A percentile compares a stretch with the other conserved stretches of the same genome.
These are phyloP conservation scores for Palaemon carinicauda DNA, from an alignment of 1,140 invertebrate genomes.

Conservation along the genomic window DNA sequence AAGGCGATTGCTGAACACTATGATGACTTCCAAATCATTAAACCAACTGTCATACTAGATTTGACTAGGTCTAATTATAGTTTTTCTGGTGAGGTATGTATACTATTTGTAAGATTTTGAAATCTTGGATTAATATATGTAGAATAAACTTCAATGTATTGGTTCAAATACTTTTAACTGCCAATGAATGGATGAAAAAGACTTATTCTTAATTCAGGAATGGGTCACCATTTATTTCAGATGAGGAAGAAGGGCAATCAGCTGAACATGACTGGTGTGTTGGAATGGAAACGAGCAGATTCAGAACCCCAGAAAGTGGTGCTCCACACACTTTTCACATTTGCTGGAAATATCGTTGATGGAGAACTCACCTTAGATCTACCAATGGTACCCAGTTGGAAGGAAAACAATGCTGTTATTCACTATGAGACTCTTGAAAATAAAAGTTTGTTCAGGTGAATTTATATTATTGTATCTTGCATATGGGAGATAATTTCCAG, in stretches of 20 bases:
- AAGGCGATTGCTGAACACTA: constrained; percentile 38
- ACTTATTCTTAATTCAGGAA: background rate
- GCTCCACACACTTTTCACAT: constrained; percentile 12
- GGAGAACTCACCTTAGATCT: constrained; percentile 26
- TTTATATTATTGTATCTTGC: background rate
- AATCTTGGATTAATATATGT: background rate
- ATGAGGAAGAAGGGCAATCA: constrained; percentile 18
- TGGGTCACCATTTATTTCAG: background rate
- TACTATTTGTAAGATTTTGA: background rate
- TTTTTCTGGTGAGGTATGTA: constrained; percentile 46
- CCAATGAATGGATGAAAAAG: background rate
- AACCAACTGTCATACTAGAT: constrained; percentile 45
- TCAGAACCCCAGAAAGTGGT: constrained; percentile 34
- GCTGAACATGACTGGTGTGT: constrained; percentile 26
- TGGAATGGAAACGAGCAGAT: constrained; percentile 30
- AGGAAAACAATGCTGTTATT: constrained; percentile 18
- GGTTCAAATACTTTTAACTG: too few species aligned
- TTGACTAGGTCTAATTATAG: constrained; percentile 45
- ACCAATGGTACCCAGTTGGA: constrained; percentile 33
- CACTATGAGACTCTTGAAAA: constrained; percentile 37
- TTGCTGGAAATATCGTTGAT: background rate
- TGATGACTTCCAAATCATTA: constrained; percentile 31
- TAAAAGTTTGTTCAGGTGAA: constrained; percentile 32
- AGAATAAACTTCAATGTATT: background rate
- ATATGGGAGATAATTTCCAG: background rate